Percentiles rank a stretch among this genome's conserved stretches.
Evolutionary conservation across 2,113 vertebrate genomes (phyloP).

Genomic region (Urocitellus parryii): DNA sequence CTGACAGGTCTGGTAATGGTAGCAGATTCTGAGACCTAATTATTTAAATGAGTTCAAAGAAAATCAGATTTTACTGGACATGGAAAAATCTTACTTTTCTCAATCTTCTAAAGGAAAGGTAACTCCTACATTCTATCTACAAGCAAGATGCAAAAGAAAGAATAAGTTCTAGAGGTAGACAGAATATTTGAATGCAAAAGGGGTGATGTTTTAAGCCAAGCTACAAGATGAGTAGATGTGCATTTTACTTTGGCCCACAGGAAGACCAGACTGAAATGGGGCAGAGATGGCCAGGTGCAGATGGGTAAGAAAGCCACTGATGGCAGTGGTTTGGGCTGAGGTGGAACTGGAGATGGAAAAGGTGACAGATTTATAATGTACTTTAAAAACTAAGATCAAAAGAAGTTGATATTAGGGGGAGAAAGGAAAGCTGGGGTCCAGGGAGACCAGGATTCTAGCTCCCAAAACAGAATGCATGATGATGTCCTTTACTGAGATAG

Average conservation of each 20-base stretch:
- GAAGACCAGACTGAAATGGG: not conserved
- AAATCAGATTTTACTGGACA: conserved; percentile 23
- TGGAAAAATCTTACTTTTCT: not conserved
- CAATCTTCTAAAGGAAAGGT: not conserved
- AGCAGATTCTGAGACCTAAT: conserved; percentile 31
- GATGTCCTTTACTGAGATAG: not conserved
- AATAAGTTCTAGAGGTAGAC: not conserved
- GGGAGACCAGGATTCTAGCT: not conserved
- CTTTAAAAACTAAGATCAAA: not conserved
- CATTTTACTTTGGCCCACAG: not conserved
- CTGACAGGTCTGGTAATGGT: not conserved
- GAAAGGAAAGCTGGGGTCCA: not conserved
- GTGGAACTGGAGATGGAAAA: not conserved
- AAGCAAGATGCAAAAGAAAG: not conserved
- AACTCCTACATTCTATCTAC: not conserved
- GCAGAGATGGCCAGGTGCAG: too few relatives aligned
- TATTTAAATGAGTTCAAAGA: conserved; percentile 41
- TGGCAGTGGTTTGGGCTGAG: not conserved
- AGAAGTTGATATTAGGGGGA: not conserved
- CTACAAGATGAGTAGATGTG: not conserved
- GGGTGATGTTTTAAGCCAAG: not conserved
- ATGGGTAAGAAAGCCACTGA: not conserved
- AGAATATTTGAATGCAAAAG: not conserved
- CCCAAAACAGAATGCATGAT: too few relatives aligned
- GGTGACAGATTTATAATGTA: not conserved